Evolutionary conservation across 2,888 invertebrate genomes (phyloP), one percentile per base, ranked within the genome.

Genomic region (Nymphalis c-album): DNA sequence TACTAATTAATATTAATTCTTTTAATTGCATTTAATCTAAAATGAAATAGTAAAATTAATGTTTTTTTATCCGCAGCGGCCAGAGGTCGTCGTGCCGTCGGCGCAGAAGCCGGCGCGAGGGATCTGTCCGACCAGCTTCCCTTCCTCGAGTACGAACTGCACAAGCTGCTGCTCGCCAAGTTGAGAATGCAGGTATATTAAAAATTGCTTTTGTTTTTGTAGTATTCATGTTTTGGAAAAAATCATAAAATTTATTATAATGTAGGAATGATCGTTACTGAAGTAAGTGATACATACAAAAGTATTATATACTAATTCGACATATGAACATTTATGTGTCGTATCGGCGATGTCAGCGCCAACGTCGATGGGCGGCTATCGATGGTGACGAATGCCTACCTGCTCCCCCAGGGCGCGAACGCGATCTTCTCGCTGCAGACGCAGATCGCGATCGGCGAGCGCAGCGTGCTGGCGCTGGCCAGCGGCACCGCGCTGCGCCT

Each of bases 121-220:
- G 98, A 99, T 90, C 97, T 99, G 69, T 98, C 98, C 1, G 97
- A 99, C 91, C 97, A 97, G 76, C 92, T 99, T 64, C 99, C 99
- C 0, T 99, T 99, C 91, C 88, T 99, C 64, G 99, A 99, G 85
- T 99, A 98, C 84, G 98, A 99, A 85, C 91, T 99, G 59, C 98
- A 99, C 86, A 95, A 97, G 70, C 94, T 98, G 75, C 90, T 99
- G 48, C 94, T 98, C 1, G 98, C 97, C 80, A 98, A 98, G 83
- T 90, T 99, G 3, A 95, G 97, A 86, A 96, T 98, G 73, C 97
- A 91, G 87, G 91, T 89, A 64, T 16, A 7, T 7, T 31, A 17
- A 1, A 26, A 0, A 51, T 13, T 6, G 0, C 26, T 6, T 31
- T 31, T 31, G 26, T 31, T 6, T 31, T 6, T 31, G 26, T 31